These are phyloP conservation scores for Globodera rostochiensis DNA, from an alignment of 1,140 invertebrate species.

Conservation along the genomic window DNA sequence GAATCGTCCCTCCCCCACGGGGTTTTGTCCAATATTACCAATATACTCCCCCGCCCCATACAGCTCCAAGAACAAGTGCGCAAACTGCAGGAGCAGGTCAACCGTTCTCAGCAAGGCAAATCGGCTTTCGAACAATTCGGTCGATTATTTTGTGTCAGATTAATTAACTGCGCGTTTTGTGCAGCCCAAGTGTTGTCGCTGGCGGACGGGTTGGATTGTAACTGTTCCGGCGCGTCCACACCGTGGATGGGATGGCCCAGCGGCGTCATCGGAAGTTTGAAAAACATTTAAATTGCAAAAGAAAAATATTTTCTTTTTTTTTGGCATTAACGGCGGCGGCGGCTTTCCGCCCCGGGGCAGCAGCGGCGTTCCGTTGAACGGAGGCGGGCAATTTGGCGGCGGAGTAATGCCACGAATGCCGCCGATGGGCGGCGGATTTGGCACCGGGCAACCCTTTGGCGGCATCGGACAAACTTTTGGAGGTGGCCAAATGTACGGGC, in stretches of 20 bases:
- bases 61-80: conserved; percentile 50
- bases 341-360: not conserved
- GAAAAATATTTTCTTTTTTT: not conserved
- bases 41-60: not conserved
- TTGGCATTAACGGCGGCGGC: not conserved
- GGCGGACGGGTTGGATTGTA: conserved; percentile 52
- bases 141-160: conserved; percentile 6
- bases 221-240: conserved; percentile 44
- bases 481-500: not conserved
- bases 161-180: not conserved
- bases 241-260: conserved; percentile 31
- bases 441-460: not conserved
- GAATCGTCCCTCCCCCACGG: too few relatives aligned
- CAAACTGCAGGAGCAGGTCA: conserved; percentile 49
- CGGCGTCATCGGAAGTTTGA: not conserved
- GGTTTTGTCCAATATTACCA: too few relatives aligned
- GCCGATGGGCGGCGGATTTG: not conserved
- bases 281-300: not conserved
- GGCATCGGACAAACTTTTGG: too few relatives aligned
- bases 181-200: conserved; percentile 48
- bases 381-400: not conserved
- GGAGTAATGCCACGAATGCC: not conserved
- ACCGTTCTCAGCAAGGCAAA: conserved; percentile 46
- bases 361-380: not conserved
- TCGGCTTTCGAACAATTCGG: conserved; percentile 51